phyloP scores from a whole-genome alignment of 2,797 vertebrate genomes.

The Synanceia verrucosa region DNA sequence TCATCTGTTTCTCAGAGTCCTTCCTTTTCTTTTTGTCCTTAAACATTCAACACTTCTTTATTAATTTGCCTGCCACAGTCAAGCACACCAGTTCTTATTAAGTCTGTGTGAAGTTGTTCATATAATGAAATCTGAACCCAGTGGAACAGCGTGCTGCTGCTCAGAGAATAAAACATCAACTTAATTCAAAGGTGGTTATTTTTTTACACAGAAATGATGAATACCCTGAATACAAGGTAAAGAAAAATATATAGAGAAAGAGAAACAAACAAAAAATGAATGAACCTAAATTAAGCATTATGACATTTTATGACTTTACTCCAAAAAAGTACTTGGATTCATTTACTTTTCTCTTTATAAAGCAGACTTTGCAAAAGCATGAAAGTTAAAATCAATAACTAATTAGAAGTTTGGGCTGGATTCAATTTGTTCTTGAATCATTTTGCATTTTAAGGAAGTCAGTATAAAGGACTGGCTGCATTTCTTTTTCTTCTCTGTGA shows the following conservation, averaged over 20 bases:
- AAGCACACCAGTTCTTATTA: not conserved
- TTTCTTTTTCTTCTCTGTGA: not conserved
- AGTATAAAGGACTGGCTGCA: not conserved
- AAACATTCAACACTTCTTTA: not conserved
- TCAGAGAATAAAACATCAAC: not conserved
- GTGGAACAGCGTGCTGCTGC: not conserved
- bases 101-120: not conserved
- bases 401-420: not conserved
- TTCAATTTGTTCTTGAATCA: not conserved
- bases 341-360: not conserved
- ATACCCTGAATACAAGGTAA: not conserved
- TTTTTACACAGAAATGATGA: not conserved
- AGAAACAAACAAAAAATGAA: not conserved
- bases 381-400: not conserved
- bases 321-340: not conserved
- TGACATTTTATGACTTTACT: not conserved
- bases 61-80: not conserved
- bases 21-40: not conserved
- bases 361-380: not conserved
- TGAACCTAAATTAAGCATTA: not conserved
- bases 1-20: not conserved
- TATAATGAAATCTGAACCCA: constrained; percentile 11
- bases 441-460: not conserved
- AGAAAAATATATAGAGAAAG: not conserved
- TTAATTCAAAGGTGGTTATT: constrained; percentile 1